Conservation (phyloP, 2,113 vertebrate genomes). For the Leptobrachium ailaonicum region DNA sequence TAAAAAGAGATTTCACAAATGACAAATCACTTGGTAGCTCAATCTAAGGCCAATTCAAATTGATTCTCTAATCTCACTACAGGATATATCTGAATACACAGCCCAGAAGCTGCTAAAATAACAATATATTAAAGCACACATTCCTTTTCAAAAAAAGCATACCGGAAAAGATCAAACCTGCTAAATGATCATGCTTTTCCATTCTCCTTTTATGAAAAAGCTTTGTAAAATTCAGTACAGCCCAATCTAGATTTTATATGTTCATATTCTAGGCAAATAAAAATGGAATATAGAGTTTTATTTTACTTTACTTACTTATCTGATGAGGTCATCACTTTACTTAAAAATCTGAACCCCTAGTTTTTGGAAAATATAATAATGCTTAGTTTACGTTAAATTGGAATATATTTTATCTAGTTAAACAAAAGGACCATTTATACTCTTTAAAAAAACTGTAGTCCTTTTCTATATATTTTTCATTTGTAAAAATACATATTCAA, state of each 20-base stretch:
- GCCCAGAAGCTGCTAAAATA: slow-evolving; percentile 39
- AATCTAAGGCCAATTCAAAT: slow-evolving; percentile 48
- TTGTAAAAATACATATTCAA: too few relatives aligned
- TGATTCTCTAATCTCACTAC: slow-evolving; percentile 49
- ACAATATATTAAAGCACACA: slow-evolving; percentile 46
- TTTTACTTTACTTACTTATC: background rate
- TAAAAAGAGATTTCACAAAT: slow-evolving; percentile 50
- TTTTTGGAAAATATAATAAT: too few relatives aligned
- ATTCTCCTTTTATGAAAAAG: slow-evolving; percentile 29
- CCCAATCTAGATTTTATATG: slow-evolving; percentile 14
- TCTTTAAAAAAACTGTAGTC: too few relatives aligned
- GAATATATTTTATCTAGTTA: too few relatives aligned
- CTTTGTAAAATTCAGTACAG: slow-evolving; percentile 33
- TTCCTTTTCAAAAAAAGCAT: slow-evolving; percentile 27
- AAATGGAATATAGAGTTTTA: slow-evolving; percentile 6
- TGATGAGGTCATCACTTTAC: background rate
- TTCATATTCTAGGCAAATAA: slow-evolving; percentile 2
- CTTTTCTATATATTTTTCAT: too few relatives aligned
- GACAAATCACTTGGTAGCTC: slow-evolving; percentile 50
- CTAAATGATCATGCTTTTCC: slow-evolving; percentile 36
- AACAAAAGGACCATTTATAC: too few relatives aligned
- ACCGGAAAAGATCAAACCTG: slow-evolving; percentile 38
- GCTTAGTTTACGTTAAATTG: too few relatives aligned
- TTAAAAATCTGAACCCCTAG: background rate
- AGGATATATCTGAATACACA: slow-evolving; percentile 47